Percentiles rank a stretch among this genome's conserved stretches.
Evolutionary conservation across 92 coral and sea anemone species (phyloP).

Genomic region (Siderastrea siderea): DNA sequence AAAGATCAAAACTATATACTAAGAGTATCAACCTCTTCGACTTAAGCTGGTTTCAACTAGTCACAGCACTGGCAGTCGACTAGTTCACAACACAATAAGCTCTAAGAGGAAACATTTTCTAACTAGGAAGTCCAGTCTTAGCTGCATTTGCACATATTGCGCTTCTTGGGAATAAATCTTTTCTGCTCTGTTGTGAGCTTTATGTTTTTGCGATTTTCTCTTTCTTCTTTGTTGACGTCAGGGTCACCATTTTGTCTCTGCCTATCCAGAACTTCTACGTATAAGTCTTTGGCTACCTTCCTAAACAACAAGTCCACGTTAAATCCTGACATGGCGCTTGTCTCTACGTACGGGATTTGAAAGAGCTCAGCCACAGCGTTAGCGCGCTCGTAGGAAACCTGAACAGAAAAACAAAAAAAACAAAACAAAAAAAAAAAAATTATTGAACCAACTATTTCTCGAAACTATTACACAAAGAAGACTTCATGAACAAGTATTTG

Average conservation of each 20-base stretch:
- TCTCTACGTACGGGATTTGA: conserved; percentile 82
- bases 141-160: conserved; percentile 23
- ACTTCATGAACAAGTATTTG: too few species aligned
- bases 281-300: conserved; percentile 77
- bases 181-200: neutral
- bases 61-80: too few species aligned
- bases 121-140: neutral
- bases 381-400: conserved; percentile 87
- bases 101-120: neutral
- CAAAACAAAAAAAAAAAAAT: too few species aligned
- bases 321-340: conserved; percentile 89
- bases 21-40: too few species aligned
- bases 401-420: neutral
- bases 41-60: too few species aligned
- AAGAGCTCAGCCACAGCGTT: conserved; percentile 73
- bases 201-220: neutral
- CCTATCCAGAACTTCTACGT: conserved; percentile 37
- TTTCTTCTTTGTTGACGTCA: conserved; percentile 21
- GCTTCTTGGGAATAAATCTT: neutral
- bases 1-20: too few species aligned
- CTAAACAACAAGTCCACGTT: conserved; percentile 90
- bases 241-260: conserved; percentile 16
- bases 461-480: neutral
- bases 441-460: too few species aligned
- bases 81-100: neutral